Percentiles rank a stretch among this genome's conserved stretches.
Conservation (phyloP, 1,140 invertebrate species). For the Zaprionus gabonicus region DNA sequence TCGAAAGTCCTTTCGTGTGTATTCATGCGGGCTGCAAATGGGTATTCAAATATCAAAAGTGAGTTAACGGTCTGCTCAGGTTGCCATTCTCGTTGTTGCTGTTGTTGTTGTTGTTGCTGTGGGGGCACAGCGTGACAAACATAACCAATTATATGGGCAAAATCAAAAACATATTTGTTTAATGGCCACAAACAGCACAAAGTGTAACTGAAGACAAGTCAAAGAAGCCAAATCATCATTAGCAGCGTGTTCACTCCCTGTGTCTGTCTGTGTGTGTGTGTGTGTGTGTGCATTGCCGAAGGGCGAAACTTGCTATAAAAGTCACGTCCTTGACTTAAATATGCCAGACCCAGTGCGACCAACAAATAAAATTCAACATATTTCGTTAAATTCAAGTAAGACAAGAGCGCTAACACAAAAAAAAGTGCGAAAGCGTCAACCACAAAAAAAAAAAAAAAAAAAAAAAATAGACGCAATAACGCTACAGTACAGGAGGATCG, state of each 20-base stretch:
- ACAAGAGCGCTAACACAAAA: slow-evolving; percentile 4
- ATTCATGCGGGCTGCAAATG: slow-evolving; percentile 15
- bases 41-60: slow-evolving; percentile 34
- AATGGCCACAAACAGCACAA: slow-evolving; percentile 34
- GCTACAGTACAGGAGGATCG: too few relatives aligned
- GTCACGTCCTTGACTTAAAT: slow-evolving; percentile 78
- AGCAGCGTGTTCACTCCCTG: too few relatives aligned
- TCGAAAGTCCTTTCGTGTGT: slow-evolving; percentile 10
- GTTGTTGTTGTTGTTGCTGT: background rate
- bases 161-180: slow-evolving; percentile 47
- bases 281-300: slow-evolving; percentile 30
- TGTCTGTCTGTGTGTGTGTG: too few relatives aligned
- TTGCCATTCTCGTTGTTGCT: background rate
- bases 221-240: slow-evolving; percentile 1
- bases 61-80: slow-evolving; percentile 29
- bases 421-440: slow-evolving; percentile 21
- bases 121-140: slow-evolving; percentile 35
- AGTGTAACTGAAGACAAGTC: background rate
- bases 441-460: slow-evolving; percentile 11
- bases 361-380: slow-evolving; percentile 50
- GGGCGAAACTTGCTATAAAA: slow-evolving; percentile 73
- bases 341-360: slow-evolving; percentile 41
- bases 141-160: slow-evolving; percentile 31
- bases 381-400: slow-evolving; percentile 30
- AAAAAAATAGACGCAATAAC: background rate